Evolutionary conservation across 2,888 invertebrate genomes (phyloP).

Genomic region (Petrolisthes manimaculis): DNA sequence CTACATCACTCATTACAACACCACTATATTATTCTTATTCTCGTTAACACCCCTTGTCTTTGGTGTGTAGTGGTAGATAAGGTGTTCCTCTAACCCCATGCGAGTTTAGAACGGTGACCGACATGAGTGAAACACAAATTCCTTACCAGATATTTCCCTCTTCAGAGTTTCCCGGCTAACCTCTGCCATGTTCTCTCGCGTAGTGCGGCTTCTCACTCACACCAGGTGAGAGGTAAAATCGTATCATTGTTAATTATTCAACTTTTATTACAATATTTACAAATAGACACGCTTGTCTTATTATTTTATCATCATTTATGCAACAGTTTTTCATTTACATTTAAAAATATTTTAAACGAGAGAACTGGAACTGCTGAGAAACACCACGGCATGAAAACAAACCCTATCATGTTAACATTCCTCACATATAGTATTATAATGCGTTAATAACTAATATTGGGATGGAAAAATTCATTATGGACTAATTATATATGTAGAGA

Average conservation of each 20-base stretch:
- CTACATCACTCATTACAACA: neutral
- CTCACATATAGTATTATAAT: neutral
- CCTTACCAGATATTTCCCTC: slow-evolving; percentile 54
- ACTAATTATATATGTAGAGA: neutral
- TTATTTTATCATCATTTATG: too few relatives aligned
- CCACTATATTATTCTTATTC: neutral
- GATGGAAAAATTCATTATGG: too few relatives aligned
- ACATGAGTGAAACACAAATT: neutral
- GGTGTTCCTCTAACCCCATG: neutral
- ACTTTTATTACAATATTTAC: too few relatives aligned
- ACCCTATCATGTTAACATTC: neutral
- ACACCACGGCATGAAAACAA: slow-evolving; percentile 43
- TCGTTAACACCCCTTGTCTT: slow-evolving; percentile 5
- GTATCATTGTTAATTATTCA: neutral
- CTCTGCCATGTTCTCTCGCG: slow-evolving; percentile 49
- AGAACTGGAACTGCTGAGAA: slow-evolving; percentile 21
- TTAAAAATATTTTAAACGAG: neutral
- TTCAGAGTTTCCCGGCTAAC: slow-evolving; percentile 61
- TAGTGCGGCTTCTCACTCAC: slow-evolving; percentile 43
- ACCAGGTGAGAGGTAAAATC: slow-evolving; percentile 17
- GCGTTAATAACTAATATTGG: neutral
- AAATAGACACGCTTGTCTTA: too few relatives aligned
- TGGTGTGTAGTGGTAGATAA: neutral
- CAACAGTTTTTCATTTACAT: neutral
- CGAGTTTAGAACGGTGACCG: neutral